Evolutionary conservation across 2,888 invertebrate species (phyloP).

Genomic region (Sarcophaga carnaria): DNA sequence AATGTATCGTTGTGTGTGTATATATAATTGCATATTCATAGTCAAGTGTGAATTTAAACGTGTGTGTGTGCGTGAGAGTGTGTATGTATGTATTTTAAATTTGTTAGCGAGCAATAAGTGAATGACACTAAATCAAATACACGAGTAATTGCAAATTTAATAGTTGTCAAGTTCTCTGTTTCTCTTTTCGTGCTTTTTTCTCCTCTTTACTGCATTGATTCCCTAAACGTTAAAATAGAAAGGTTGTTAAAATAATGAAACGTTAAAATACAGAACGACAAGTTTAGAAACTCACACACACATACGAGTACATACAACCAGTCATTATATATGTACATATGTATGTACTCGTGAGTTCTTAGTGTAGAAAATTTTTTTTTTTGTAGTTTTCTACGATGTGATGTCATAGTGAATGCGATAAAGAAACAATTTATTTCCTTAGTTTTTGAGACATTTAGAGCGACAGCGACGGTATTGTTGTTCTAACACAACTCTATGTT

Average conservation of each 20-base stretch:
- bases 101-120: constrained; percentile 56
- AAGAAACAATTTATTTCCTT: constrained; percentile 62
- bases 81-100: constrained; percentile 32
- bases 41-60: not conserved
- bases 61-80: not conserved
- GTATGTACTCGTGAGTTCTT: no score
- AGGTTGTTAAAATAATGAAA: constrained; percentile 9
- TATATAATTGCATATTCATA: not conserved
- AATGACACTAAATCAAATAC: constrained; percentile 67
- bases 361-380: constrained; percentile 24
- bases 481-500: not conserved
- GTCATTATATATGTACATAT: not conserved
- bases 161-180: constrained; percentile 56
- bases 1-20: no score
- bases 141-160: constrained; percentile 64
- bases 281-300: not conserved
- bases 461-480: not conserved
- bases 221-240: not conserved
- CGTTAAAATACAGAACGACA: constrained; percentile 6
- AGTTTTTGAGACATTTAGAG: constrained; percentile 43
- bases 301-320: not conserved
- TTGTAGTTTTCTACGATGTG: constrained; percentile 46
- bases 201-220: not conserved
- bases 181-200: not conserved
- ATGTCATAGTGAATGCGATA: constrained; percentile 62